Percentiles rank a stretch among this genome's conserved stretches.
Conservation (phyloP, 2,113 vertebrate species). For the Platycercus adscitus region DNA sequence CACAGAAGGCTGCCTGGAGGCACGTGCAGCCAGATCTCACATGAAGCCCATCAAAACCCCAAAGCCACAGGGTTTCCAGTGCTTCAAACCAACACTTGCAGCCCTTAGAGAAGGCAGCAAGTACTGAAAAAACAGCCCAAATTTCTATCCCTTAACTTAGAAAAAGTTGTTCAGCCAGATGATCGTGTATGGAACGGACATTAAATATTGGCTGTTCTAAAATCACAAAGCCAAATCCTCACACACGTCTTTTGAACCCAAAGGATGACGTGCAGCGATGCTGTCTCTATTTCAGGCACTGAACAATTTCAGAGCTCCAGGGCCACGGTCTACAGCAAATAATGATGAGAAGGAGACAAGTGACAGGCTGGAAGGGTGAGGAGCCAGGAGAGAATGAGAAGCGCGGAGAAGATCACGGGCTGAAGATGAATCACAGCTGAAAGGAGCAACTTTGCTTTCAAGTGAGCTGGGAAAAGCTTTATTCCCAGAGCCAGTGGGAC, state of each 20-base stretch:
- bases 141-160: not conserved
- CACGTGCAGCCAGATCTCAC: not conserved
- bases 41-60: not conserved
- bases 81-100: not conserved
- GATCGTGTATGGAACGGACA: rapidly evolving
- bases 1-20: not conserved
- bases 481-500: not conserved
- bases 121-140: not conserved
- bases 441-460: constrained; percentile 46
- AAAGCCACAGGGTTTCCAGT: not conserved
- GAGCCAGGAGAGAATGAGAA: not conserved
- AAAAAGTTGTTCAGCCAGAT: not conserved
- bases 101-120: not conserved
- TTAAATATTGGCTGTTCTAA: not conserved
- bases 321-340: not conserved
- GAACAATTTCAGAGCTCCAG: not conserved
- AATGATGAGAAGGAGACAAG: not conserved
- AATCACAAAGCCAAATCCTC: not conserved
- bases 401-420: not conserved
- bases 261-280: not conserved
- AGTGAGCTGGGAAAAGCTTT: constrained; percentile 8
- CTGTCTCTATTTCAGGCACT: not conserved
- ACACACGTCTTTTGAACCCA: not conserved
- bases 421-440: not conserved
- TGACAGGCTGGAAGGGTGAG: not conserved